Conservation (phyloP, 2,888 invertebrate genomes). For the Lycophotia porphyrea region DNA sequence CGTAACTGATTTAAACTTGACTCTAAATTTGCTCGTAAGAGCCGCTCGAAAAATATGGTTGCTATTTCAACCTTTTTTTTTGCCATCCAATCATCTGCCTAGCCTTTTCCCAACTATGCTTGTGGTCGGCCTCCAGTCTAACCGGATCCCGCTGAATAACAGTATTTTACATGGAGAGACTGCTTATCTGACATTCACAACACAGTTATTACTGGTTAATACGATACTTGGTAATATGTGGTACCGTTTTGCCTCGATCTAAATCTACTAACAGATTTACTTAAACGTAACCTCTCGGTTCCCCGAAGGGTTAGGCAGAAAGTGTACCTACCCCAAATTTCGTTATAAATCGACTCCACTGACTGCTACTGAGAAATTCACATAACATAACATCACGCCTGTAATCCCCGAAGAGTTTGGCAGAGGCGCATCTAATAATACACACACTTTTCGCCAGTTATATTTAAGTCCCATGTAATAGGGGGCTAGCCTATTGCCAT, state of each 20-base stretch:
- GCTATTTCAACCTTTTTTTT: not conserved
- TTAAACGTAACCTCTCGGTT: not conserved
- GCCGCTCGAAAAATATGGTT: not conserved
- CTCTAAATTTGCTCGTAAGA: not conserved
- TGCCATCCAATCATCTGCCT: not conserved
- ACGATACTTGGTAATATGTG: not conserved
- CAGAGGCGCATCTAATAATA: not conserved
- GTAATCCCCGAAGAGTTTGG: not conserved
- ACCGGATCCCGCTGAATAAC: no score
- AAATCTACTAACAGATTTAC: not conserved
- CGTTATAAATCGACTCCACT: not conserved
- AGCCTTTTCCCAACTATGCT: not conserved
- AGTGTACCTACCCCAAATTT: not conserved
- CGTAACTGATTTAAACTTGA: constrained; percentile 32
- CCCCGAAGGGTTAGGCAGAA: not conserved
- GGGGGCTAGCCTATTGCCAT: not conserved
- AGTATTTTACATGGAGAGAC: no score
- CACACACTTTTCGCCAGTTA: no score
- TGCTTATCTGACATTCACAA: no score
- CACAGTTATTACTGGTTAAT: no score
- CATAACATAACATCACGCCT: not conserved
- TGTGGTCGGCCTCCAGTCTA: not conserved
- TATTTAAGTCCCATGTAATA: not conserved
- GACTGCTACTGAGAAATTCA: not conserved
- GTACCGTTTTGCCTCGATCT: not conserved